Evolutionary conservation across 1,140 invertebrate genomes (phyloP), one percentile per base, ranked within the genome.

Genomic region (Ostrea edulis): DNA sequence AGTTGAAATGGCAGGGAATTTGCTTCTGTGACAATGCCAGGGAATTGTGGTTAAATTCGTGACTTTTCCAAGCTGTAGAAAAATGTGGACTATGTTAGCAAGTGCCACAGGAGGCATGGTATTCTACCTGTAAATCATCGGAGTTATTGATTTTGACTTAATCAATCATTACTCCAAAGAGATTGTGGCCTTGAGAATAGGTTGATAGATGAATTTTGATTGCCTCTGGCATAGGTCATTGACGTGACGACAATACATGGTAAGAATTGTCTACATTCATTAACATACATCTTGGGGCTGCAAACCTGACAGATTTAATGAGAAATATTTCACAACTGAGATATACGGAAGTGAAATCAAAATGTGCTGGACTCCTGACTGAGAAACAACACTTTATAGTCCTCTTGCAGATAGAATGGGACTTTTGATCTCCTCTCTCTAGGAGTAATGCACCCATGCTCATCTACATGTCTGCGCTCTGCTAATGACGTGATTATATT

Each of bases 321-420:
- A 29, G 68, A 77, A 77, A 77, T 77, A 77, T 77, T 77, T 77
- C 68, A 77, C 68, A 77, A 17, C 25, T 17, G 29, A 29, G 68
- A 77, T 77, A 77, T 77, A 77, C 68, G 68, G 68, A 77, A 77
- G 68, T 77, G 25, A 77, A 77, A 77, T 77, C 68, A 77, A 77
- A 29, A 77, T 77, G 68, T 29, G 14, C 14, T 35, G 29, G 68
- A 77, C 68, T 77, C 29, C 25, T 62, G 58, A n/a, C 58, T 77
- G 25, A 77, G 68, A 35, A 25, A 77, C 9, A 11, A 9, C 17
- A 7, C 0, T 62, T 62, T 62, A 14, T 20, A 62, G 58, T 62
- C 9, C 58, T n/a, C 11, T 62, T 62, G 35, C n/a, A n/a, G 68
- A 25, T 77, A 29, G 68, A 25, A 25, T 62, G 8, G 22, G 25